Conservation (phyloP, 1,140 invertebrate species). For the Reticulitermes speratus region DNA sequence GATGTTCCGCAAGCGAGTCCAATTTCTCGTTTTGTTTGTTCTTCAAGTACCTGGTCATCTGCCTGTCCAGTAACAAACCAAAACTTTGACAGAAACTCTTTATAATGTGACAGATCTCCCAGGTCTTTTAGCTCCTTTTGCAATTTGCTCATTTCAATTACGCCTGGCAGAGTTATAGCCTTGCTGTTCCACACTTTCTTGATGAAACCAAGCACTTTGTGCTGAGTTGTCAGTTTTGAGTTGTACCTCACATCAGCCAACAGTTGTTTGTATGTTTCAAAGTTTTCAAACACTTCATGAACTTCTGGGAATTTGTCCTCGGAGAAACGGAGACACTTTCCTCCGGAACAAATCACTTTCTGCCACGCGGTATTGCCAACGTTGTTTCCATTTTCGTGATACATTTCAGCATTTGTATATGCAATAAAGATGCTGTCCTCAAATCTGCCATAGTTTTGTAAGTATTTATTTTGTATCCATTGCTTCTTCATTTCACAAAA, state of each 20-base stretch:
- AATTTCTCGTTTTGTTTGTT: neutral
- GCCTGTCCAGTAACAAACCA: constrained; percentile 48
- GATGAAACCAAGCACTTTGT: neutral
- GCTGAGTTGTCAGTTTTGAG: neutral
- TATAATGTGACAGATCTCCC: neutral
- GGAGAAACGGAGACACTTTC: neutral
- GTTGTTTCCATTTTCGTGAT: neutral
- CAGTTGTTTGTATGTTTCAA: neutral
- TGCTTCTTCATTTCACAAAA: neutral
- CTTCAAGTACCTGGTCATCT: constrained; percentile 44
- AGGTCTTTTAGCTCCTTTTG: neutral
- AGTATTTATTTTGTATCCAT: neutral
- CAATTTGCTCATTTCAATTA: neutral
- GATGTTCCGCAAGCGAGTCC: too few species aligned
- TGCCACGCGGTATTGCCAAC: neutral
- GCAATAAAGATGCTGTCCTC: neutral
- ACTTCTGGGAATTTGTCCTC: neutral
- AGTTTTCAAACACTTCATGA: neutral
- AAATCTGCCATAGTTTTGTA: neutral
- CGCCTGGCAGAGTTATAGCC: neutral
- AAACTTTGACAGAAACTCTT: neutral
- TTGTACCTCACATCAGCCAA: neutral
- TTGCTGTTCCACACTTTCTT: neutral
- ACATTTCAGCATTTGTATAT: neutral
- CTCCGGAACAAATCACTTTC: neutral